phyloP scores from a whole-genome alignment of 1,140 invertebrate species.

The Whitmania pigra region DNA sequence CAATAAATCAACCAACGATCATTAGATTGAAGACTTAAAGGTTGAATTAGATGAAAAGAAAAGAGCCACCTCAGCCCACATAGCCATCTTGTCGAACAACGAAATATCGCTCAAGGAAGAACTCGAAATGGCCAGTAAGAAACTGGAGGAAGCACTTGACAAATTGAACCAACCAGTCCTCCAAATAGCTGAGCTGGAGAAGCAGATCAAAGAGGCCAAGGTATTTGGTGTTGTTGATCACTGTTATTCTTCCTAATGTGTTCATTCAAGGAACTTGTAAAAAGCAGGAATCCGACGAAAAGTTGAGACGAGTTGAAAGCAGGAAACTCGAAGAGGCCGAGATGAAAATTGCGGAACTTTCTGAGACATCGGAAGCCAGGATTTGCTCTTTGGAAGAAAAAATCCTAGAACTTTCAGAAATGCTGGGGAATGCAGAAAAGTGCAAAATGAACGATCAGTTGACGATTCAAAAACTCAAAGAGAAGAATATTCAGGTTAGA shows the following conservation, averaged over 20 bases:
- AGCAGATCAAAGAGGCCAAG: not conserved
- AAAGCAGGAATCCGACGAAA: not conserved
- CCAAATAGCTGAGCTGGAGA: not conserved
- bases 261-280: no score
- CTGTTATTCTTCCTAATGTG: no score
- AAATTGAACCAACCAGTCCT: not conserved
- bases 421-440: constrained; percentile 64
- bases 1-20: no score
- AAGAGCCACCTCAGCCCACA: not conserved
- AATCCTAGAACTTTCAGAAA: constrained; percentile 63
- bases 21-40: constrained; percentile 11
- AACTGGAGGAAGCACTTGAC: constrained; percentile 6
- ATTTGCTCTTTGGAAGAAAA: constrained; percentile 62
- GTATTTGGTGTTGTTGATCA: not conserved
- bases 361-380: constrained; percentile 54
- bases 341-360: constrained; percentile 31
- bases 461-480: constrained; percentile 59
- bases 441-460: constrained; percentile 59
- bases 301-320: constrained; percentile 30
- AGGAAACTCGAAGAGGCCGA: constrained; percentile 36
- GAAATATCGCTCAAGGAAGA: not conserved
- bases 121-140: constrained; percentile 7
- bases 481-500: constrained; percentile 33
- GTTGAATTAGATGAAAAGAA: not conserved
- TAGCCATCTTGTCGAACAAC: not conserved